These are phyloP conservation scores for Sterrhoptilus dennistouni DNA, from an alignment of 2,113 vertebrate species.

Conservation along the genomic window DNA sequence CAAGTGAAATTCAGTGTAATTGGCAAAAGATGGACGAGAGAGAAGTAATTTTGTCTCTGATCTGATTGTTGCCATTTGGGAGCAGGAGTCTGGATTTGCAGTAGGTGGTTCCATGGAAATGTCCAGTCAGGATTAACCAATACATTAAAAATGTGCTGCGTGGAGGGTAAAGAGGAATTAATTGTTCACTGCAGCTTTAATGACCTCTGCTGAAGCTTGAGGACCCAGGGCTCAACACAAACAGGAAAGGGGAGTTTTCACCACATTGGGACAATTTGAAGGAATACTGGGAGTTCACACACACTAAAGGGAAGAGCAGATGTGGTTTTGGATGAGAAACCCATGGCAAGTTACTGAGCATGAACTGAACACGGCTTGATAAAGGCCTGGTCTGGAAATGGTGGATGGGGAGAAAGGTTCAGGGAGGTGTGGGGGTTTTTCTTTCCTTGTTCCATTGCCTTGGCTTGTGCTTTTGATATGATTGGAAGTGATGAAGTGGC, in stretches of 20 bases:
- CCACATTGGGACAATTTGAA: neutral
- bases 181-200: neutral
- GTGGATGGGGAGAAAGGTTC: neutral
- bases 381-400: neutral
- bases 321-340: neutral
- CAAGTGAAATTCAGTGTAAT: neutral
- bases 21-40: neutral
- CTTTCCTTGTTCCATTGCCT: neutral
- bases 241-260: neutral
- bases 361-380: neutral
- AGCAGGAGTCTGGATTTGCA: neutral
- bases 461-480: neutral
- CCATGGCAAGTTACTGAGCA: neutral
- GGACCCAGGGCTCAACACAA: neutral
- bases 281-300: accelerated
- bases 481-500: neutral
- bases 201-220: neutral
- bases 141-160: neutral
- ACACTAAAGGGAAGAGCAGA: neutral
- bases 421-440: too few relatives aligned
- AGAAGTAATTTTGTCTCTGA: neutral
- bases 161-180: neutral
- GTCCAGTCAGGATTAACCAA: neutral
- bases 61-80: neutral
- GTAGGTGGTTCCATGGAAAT: neutral